Percentiles rank a stretch among this genome's conserved stretches.
phyloP scores from a whole-genome alignment of 1,140 invertebrate species.

The Rhagoletis pomonella region DNA sequence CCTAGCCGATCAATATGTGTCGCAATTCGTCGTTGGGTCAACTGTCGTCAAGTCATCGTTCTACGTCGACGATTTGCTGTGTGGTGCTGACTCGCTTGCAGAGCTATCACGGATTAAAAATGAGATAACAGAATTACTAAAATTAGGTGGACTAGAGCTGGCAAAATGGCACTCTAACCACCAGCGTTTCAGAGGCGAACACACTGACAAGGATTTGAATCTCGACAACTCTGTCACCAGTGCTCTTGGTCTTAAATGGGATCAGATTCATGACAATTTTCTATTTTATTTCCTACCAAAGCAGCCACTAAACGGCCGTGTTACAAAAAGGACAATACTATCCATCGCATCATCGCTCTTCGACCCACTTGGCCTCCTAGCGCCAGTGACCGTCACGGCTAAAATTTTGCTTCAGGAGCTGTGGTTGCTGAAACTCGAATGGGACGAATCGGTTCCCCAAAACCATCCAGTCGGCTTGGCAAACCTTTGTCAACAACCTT shows the following conservation, averaged over 20 bases:
- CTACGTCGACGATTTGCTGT: slow-evolving; percentile 38
- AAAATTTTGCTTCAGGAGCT: slow-evolving; percentile 42
- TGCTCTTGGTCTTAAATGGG: slow-evolving; percentile 11
- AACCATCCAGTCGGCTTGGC: background rate
- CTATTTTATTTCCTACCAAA: background rate
- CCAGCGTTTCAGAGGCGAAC: no score
- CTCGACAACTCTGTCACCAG: background rate
- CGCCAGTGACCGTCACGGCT: background rate
- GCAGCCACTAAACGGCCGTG: background rate
- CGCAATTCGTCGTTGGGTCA: background rate
- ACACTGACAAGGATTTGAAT: background rate
- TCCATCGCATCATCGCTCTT: background rate
- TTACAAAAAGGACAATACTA: slow-evolving; percentile 40
- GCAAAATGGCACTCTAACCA: no score
- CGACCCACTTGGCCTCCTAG: slow-evolving; percentile 39
- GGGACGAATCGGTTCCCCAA: slow-evolving; percentile 40
- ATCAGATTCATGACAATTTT: background rate
- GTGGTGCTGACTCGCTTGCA: background rate
- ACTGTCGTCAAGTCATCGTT: background rate
- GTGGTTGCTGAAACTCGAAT: slow-evolving; percentile 42
- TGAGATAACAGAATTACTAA: slow-evolving; percentile 9
- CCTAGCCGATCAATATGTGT: no score
- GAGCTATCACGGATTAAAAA: background rate
- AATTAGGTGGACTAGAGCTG: background rate
- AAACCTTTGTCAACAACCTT: background rate